These are phyloP conservation scores for Dasysyrphus tricinctus DNA, from an alignment of 2,888 invertebrate species.

Conservation along the genomic window DNA sequence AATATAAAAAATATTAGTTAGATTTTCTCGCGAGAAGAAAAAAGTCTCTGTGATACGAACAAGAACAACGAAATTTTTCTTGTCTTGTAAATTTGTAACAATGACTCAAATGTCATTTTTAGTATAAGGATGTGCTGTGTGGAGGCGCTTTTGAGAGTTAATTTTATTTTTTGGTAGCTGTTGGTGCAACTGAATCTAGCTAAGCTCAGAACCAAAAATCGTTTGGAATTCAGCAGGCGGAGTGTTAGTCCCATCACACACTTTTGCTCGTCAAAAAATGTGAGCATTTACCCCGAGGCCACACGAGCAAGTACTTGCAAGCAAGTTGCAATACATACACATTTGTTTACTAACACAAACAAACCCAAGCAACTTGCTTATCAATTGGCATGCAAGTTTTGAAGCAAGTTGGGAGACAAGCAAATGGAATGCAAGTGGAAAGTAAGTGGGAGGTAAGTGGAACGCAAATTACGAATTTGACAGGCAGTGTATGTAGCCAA, in stretches of 20 bases:
- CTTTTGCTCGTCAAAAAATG: too few species aligned
- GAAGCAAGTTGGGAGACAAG: too few species aligned
- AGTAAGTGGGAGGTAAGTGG: too few species aligned
- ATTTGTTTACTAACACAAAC: too few species aligned
- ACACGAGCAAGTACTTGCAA: too few species aligned
- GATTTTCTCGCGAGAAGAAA: constrained; percentile 47
- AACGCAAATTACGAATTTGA: too few species aligned
- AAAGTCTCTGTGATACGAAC: constrained; percentile 57
- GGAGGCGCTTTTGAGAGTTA: constrained; percentile 13
- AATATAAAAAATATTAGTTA: constrained; percentile 42
- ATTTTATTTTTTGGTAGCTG: not conserved
- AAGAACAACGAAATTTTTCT: constrained; percentile 56
- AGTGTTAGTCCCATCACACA: not conserved
- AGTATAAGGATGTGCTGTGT: constrained; percentile 28
- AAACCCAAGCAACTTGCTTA: too few species aligned
- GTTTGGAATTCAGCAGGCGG: not conserved
- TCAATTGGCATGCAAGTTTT: too few species aligned
- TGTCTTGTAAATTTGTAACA: constrained; percentile 67
- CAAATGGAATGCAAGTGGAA: too few species aligned
- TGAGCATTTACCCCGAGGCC: too few species aligned
- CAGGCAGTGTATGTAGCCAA: too few species aligned
- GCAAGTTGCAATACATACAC: too few species aligned
- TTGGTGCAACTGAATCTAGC: constrained; percentile 37
- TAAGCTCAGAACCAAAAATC: not conserved
- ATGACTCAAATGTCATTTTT: constrained; percentile 74